Evolutionary conservation across 2,113 vertebrate genomes (phyloP).

Genomic region (Burhinus oedicnemus): DNA sequence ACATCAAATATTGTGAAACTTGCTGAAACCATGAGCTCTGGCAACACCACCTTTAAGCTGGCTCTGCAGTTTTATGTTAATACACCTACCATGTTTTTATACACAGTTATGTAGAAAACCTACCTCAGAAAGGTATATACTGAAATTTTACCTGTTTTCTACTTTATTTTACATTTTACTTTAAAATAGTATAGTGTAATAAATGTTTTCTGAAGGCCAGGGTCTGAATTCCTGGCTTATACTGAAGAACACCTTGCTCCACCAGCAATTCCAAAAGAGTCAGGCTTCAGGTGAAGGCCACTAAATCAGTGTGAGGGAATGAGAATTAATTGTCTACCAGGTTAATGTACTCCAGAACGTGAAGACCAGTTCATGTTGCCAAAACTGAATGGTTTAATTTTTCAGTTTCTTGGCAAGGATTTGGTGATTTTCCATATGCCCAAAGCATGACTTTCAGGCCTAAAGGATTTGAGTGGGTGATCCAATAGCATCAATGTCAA

Average conservation of each 20-base stretch:
- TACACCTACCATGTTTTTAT: neutral
- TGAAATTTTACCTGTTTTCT: neutral
- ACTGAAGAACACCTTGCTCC: neutral
- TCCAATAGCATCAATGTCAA: neutral
- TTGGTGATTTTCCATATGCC: neutral
- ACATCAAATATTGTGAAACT: constrained; percentile 9
- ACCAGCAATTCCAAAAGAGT: neutral
- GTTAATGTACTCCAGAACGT: neutral
- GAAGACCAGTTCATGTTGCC: neutral
- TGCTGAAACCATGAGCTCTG: neutral
- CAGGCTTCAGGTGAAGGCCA: neutral
- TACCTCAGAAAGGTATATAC: neutral
- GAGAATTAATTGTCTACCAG: neutral
- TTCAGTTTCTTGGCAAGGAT: neutral
- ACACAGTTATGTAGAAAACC: neutral
- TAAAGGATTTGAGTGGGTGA: neutral
- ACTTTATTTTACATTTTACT: neutral
- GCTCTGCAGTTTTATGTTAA: neutral
- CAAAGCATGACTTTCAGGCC: neutral
- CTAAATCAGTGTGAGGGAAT: neutral
- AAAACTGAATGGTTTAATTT: neutral
- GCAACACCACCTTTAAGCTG: neutral
- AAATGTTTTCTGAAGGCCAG: neutral
- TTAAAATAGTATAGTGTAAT: neutral
- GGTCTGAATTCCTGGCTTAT: neutral